A percentile compares a stretch with the other conserved stretches of the same genome.
Conservation (phyloP, 2,888 invertebrate species). For the Macrophya annulata region DNA sequence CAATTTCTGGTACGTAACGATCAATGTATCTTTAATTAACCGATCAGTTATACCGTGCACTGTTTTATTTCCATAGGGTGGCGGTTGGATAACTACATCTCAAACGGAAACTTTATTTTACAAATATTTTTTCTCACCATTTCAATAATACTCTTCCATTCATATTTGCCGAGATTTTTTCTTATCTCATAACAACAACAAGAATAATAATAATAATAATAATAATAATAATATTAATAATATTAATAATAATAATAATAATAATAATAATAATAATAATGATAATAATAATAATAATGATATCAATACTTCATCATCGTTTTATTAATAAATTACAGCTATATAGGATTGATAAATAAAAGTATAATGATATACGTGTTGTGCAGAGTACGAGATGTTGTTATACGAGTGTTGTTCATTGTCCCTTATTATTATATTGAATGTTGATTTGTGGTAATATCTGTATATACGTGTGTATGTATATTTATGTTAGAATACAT, state of each 20-base stretch:
- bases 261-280: not conserved
- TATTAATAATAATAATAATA: not conserved
- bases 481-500: not conserved
- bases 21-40: not conserved
- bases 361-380: not conserved
- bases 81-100: slow-evolving; percentile 44
- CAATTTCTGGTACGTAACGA: slow-evolving; percentile 4
- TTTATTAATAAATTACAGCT: not conserved
- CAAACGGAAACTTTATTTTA: slow-evolving; percentile 35
- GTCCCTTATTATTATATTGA: not conserved
- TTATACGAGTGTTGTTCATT: not conserved
- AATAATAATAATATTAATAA: not conserved
- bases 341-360: not conserved
- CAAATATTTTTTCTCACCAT: slow-evolving; percentile 23
- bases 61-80: slow-evolving; percentile 51
- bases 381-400: not conserved
- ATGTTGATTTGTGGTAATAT: not conserved
- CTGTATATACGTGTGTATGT: too few relatives aligned
- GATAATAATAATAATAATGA: not conserved
- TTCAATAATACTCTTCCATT: slow-evolving; percentile 31
- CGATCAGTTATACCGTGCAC: slow-evolving; percentile 22
- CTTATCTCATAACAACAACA: not conserved
- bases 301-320: not conserved
- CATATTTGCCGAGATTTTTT: not conserved
- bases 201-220: not conserved